Evolutionary conservation across 2,888 invertebrate species (phyloP), one percentile per base, ranked within the genome.

Genomic region (Scrobipalpa atriplicella): DNA sequence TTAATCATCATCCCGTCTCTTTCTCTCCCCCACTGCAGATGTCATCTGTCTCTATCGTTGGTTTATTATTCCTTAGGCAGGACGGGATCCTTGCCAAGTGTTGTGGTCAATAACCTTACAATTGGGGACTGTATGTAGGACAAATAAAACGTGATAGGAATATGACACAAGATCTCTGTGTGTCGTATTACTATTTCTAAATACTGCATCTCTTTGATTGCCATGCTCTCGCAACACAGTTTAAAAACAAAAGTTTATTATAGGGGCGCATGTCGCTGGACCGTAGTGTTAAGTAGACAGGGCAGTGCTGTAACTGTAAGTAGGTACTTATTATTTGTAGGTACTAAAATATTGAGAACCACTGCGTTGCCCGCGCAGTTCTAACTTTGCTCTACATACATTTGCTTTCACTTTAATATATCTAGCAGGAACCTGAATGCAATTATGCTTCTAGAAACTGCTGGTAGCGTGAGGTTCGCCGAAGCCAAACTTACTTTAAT

Each of bases 31-130:
- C 7, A 39, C 5, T 39, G 39, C 60, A 38, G 60, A 60, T 60
- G n/a, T 29, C 8, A 36, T 39, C 38, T 38, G 16, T 60, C 60
- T 18, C 18, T 16, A 7, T 60, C 60, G 16, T 13, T 36, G 29
- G 29, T 60, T 60, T 60, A 60, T 36, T 60, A 60, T 60, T 39
- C 39, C 60, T 16, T 29, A 29, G 29, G 29, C 29, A 29, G 29
- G 29, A 5, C 29, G 5, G 5, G 29, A 16, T 11, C n/a, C 3
- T 47, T n/a, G 47, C 47, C 47, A 47, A 47, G 47, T 13, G 1
- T 3, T 1, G 13, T 47, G 47, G 47, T 47, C 47, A 47, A 47
- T 47, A 47, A n/a, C 47, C 47, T 47, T 6, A n/a, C 6, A n/a
- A 47, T 47, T 47, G n/a, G 47, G n/a, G n/a, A 47, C 47, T 47